Conservation (phyloP, 2,888 invertebrate species). For the Melikaiella ostensackeni region DNA sequence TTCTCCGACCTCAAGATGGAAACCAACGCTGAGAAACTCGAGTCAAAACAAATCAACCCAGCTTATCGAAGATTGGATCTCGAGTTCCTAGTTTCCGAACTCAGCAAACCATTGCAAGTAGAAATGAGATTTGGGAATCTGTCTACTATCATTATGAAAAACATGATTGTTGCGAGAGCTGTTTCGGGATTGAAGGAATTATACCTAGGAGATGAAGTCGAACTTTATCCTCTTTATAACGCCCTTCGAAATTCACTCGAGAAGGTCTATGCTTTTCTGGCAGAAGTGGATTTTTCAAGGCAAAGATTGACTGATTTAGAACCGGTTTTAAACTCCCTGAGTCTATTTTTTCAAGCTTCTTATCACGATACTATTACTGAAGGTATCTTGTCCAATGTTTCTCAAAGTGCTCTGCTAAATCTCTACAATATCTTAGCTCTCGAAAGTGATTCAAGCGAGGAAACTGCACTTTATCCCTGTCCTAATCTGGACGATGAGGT, state of each 20-base stretch:
- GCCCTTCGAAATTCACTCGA: constrained; percentile 56
- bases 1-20: constrained; percentile 43
- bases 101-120: constrained; percentile 39
- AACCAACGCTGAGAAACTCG: background rate
- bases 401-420: constrained; percentile 44
- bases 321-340: constrained; percentile 48
- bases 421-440: constrained; percentile 40
- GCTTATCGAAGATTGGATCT: constrained; percentile 32
- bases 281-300: constrained; percentile 50
- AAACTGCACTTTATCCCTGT: constrained; percentile 18
- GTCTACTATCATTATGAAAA: constrained; percentile 57
- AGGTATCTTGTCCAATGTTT: constrained; percentile 43
- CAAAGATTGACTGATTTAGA: constrained; percentile 51
- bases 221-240: constrained; percentile 49
- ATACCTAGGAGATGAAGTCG: constrained; percentile 55
- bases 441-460: constrained; percentile 3
- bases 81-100: constrained; percentile 54
- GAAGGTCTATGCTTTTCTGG: constrained; percentile 52
- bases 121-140: constrained; percentile 48
- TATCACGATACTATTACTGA: constrained; percentile 40
- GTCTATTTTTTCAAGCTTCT: constrained; percentile 42
- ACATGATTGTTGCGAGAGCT: constrained; percentile 61
- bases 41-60: background rate
- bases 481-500: constrained; percentile 40
- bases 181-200: constrained; percentile 62